Conservation (phyloP, 2,888 invertebrate species). For the Cephus sareptanus region DNA sequence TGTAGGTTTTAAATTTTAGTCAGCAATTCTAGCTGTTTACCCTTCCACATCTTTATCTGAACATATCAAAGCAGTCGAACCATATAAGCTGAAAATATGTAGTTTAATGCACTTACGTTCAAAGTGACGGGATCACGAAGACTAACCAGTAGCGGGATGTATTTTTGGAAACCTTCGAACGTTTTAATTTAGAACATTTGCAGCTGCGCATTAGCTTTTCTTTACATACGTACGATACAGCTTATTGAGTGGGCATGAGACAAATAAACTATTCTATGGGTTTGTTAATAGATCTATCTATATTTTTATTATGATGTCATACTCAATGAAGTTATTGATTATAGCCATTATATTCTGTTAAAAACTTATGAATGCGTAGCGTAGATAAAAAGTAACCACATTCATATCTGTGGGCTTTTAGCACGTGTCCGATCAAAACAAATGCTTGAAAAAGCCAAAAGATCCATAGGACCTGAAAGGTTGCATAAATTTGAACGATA, state of each 20-base stretch:
- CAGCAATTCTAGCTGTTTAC: neutral
- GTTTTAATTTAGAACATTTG: constrained; percentile 55
- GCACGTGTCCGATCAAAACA: neutral
- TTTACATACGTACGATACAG: neutral
- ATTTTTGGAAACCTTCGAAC: constrained; percentile 55
- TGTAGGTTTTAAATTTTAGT: neutral
- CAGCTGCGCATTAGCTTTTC: constrained; percentile 23
- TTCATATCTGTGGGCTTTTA: neutral
- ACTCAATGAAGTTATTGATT: neutral
- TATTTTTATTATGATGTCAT: neutral
- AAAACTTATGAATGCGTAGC: neutral
- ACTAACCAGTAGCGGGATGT: constrained; percentile 40
- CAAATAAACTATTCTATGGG: neutral
- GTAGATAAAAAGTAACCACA: neutral
- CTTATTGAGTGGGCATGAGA: neutral
- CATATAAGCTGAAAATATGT: neutral
- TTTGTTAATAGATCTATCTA: constrained; percentile 9
- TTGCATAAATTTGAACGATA: neutral
- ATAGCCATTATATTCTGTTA: neutral
- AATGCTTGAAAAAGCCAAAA: neutral
- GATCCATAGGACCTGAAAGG: neutral
- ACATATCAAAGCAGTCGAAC: neutral
- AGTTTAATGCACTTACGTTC: constrained; percentile 19
- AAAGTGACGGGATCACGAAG: constrained; percentile 31
- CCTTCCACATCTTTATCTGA: neutral